Evolutionary conservation across 2,113 vertebrate species (phyloP).

Genomic region (Lasiurus cinereus): DNA sequence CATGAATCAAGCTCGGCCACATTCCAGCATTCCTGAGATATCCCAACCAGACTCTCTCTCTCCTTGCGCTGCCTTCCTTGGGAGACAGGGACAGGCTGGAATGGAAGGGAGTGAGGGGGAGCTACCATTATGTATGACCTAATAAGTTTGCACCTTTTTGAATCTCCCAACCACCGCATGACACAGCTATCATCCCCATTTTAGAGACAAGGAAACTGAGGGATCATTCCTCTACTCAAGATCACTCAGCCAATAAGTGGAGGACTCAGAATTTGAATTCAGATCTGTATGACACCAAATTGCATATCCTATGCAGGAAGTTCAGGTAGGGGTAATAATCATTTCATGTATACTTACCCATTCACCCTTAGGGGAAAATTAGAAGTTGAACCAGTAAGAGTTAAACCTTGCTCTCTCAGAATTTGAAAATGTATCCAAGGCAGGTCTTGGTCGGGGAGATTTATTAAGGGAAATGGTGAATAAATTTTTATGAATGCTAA

Average conservation of each 20-base stretch:
- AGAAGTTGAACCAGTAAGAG: neutral
- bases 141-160: neutral
- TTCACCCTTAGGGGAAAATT: neutral
- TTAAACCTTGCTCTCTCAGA: neutral
- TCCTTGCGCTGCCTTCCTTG: neutral
- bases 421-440: neutral
- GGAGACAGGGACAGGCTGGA: neutral
- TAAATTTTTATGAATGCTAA: conserved; percentile 28
- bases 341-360: neutral
- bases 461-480: conserved; percentile 50
- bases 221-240: neutral
- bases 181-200: neutral
- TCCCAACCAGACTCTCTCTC: neutral
- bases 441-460: conserved; percentile 4
- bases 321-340: neutral
- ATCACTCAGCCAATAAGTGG: neutral
- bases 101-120: neutral
- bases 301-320: neutral
- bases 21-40: neutral
- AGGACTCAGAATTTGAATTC: conserved; percentile 7
- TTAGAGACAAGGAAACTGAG: neutral
- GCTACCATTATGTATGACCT: neutral
- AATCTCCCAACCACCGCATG: neutral
- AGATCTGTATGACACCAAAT: neutral
- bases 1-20: neutral